Base-by-base conservation (phyloP, 2,113 vertebrate genomes). In the Lonchura striata region DNA sequence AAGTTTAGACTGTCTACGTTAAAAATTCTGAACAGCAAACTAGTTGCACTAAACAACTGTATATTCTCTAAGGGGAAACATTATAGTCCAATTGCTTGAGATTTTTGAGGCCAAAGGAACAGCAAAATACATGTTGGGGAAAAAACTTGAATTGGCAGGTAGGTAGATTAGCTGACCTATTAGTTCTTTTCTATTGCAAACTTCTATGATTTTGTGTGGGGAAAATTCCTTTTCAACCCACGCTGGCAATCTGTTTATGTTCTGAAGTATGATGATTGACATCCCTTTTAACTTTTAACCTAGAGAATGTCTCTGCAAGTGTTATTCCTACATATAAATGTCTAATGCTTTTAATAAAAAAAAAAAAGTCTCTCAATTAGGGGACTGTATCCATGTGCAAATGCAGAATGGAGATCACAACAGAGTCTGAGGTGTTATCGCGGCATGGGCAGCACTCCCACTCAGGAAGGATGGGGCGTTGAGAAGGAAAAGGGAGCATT, bases 201-300 rank as follows among this genome's bases (percentile, higher is more conserved):
- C 86, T 93, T 90, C 75, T 96, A 92, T 76, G 80, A 96, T 92
- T 95, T 93, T 95, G 63, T 96, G 94, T 85, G 83, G 94, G 94
- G 95, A 96, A 97, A 96, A 97, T 95, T 97, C 96, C 96, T 97
- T 97, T 97, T 95, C 97, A 97, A 93, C 97, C 97, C 96, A 97
- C 96, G 94, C 97, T 96, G 94, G 97, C 96, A 97, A 97, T 97
- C 96, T 97, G 96, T 96, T 97, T 97, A 95, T 96, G 92, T 97
- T 97, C 95, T 97, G 91, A 97, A 97, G 94, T 94, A 93, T 57
- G 96, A 97, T 97, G 97, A 97, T 97, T 97, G 96, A 97, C 97
- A 97, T 97, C 88, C 94, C 94, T 97, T 97, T 97, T 97, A 97
- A 97, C 96, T 96, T 97, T 95, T 97, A 97, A 96, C 96, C 96